phyloP scores from a whole-genome alignment of 64 coral and sea anemone species.

The Stichodactyla helianthus region DNA sequence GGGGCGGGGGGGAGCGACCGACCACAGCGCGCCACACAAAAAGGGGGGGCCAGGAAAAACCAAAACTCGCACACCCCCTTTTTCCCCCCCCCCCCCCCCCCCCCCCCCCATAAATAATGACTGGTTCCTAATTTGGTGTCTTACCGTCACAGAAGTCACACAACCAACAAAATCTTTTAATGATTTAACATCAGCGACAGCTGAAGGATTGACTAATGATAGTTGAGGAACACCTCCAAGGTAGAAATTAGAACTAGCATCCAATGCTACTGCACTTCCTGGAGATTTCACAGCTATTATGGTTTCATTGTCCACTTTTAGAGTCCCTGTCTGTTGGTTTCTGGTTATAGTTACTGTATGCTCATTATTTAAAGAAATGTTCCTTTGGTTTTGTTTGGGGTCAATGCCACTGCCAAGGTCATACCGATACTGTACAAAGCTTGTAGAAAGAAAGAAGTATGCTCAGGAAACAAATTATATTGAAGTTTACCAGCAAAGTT shows the following conservation, averaged over 20 bases:
- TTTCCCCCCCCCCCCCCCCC: background rate
- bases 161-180: constrained; percentile 71
- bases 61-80: background rate
- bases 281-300: constrained; percentile 33
- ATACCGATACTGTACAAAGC: constrained; percentile 71
- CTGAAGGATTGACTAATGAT: constrained; percentile 40
- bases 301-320: constrained; percentile 32
- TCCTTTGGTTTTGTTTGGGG: constrained; percentile 24
- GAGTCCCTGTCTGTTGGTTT: constrained; percentile 24
- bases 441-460: background rate
- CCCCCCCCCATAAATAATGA: too few relatives aligned
- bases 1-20: too few relatives aligned
- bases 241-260: constrained; percentile 67
- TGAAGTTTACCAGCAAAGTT: too few relatives aligned
- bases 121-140: background rate
- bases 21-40: too few relatives aligned
- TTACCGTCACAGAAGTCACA: constrained; percentile 54
- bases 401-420: constrained; percentile 64
- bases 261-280: constrained; percentile 52
- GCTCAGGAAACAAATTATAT: background rate
- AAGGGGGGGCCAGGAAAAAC: too few relatives aligned
- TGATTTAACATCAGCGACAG: constrained; percentile 30
- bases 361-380: constrained; percentile 36
- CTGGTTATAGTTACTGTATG: constrained; percentile 44
- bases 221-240: constrained; percentile 73